Evolutionary conservation across 2,888 invertebrate genomes (phyloP), one percentile per base, ranked within the genome.

Genomic region (Eupithecia subfuscata): DNA sequence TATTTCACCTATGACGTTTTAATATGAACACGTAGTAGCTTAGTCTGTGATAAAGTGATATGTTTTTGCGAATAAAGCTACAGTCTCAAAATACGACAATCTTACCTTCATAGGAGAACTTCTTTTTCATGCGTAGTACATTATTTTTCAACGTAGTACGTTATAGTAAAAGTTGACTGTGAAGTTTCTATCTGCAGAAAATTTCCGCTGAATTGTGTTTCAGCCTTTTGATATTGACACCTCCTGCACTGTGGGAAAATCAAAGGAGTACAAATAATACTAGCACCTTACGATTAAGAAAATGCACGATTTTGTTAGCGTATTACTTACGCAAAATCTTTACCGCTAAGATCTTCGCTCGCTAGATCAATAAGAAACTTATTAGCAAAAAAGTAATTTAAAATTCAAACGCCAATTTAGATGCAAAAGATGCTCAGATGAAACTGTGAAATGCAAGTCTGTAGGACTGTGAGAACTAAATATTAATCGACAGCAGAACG

Each of bases 1-100:
- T 80, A 79, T 82, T 82, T 79, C 78, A 79, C 74, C 78, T 82
- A 78, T 82, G 80, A 82, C 80, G 79, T 77, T 80, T 82, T 80
- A 77, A 81, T 81, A 78, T 74, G 81, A 81, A 79, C 82, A 82
- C 74, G 78, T 77, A 60, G 60, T 25, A 73, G 74, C 74, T 40
- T 74, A 73, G 75, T 68, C 75, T 34, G 70, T 80, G 77, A 74
- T 75, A 76, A 71, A 77, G 71, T 76, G 72, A 65, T 72, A 70
- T 71, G 69, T 74, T 71, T 76, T 76, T 69, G 60, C 25, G 69
- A 7, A 63, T 16, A 30, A 6, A 63, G 25, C 64, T 40, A 37
- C 37, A 40, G 8, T 40, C 40, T 40, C 40, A 40, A 64, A 64
- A 30, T 14, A 18, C 34, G 34, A 34, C 64, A 64, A 18, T 34